Evolutionary conservation across 2,113 vertebrate genomes (phyloP).

Genomic region (Ursus arctos): DNA sequence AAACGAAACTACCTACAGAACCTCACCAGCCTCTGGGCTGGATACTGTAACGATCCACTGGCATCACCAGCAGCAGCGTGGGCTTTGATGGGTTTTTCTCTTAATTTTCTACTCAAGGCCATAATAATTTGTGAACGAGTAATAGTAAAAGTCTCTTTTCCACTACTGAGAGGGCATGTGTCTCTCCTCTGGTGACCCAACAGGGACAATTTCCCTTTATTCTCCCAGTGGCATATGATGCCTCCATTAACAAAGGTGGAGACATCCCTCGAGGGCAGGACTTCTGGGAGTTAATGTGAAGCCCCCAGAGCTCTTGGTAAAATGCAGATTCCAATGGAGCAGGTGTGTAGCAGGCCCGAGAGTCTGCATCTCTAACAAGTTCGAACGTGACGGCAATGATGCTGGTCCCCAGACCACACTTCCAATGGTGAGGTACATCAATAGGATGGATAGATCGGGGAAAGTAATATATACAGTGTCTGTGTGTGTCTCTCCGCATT

Average conservation of each 20-base stretch:
- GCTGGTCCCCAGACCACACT: background rate
- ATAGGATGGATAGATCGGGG: background rate
- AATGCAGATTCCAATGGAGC: background rate
- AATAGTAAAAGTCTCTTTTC: background rate
- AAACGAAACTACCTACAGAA: background rate
- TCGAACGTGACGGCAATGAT: background rate
- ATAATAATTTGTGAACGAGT: background rate
- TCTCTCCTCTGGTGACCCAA: background rate
- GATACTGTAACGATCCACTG: fast-evolving
- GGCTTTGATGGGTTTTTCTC: background rate
- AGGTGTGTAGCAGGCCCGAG: background rate
- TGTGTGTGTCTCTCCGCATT: background rate
- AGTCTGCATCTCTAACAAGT: background rate
- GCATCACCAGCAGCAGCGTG: too few species aligned
- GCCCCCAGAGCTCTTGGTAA: background rate
- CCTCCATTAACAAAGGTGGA: background rate
- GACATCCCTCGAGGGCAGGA: background rate
- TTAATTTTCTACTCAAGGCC: background rate
- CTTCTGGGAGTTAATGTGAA: background rate
- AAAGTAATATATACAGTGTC: background rate
- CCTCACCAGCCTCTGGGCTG: background rate
- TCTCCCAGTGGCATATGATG: background rate
- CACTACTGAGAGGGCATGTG: background rate
- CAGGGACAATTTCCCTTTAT: background rate
- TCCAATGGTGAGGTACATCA: background rate